Conservation (phyloP, 2,797 vertebrate species). For the Scleropages formosus region DNA sequence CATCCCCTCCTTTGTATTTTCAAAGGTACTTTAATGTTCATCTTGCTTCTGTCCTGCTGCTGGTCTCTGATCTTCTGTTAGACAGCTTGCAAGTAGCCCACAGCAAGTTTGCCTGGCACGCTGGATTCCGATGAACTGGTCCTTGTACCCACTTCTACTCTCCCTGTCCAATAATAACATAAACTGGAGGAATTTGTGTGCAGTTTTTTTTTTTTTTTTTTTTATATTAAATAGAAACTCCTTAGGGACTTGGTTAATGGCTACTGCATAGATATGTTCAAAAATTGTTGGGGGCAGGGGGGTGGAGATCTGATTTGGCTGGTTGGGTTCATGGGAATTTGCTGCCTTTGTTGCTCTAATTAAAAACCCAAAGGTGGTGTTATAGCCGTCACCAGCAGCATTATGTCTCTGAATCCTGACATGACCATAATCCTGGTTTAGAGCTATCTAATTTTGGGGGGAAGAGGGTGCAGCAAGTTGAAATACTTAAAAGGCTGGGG, state of each 20-base stretch:
- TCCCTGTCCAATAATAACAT: neutral
- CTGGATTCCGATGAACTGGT: neutral
- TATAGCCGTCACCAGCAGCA: neutral
- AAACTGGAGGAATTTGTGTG: neutral
- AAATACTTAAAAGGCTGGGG: neutral
- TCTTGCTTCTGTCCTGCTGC: neutral
- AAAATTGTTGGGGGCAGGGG: neutral
- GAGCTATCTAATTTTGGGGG: neutral
- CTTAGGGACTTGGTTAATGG: neutral
- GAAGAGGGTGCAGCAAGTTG: neutral
- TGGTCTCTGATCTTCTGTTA: neutral
- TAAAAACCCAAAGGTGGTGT: neutral
- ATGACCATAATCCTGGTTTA: neutral
- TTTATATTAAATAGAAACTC: neutral
- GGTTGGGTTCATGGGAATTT: constrained; percentile 9
- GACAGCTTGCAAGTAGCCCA: neutral
- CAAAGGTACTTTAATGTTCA: neutral
- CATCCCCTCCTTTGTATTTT: neutral
- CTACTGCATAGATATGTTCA: neutral
- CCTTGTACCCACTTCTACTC: neutral
- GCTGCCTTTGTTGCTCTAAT: constrained; percentile 10
- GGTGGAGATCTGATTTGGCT: neutral
- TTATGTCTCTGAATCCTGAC: neutral
- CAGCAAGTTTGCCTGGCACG: neutral
- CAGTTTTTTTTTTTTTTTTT: too few species aligned